Conservation (phyloP, 2,888 invertebrate species). For the Palloptera scutellata region DNA sequence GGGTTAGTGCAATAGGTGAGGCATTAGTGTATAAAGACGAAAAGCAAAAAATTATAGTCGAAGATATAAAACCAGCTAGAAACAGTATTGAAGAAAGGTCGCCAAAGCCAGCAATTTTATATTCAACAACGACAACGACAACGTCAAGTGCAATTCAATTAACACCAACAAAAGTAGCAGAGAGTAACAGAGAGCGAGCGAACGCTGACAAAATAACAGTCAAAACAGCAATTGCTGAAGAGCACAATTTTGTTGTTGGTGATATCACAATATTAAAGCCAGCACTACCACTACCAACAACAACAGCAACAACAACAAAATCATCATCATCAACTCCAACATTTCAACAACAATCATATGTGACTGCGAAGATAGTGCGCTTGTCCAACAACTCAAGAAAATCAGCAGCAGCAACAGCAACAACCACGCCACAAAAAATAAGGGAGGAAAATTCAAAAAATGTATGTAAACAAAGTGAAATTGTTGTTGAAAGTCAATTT, state of each 20-base stretch:
- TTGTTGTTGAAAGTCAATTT: not conserved
- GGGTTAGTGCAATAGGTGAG: conserved; percentile 31
- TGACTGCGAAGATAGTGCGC: conserved; percentile 40
- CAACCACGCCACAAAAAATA: conserved; percentile 22
- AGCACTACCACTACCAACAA: conserved; percentile 28
- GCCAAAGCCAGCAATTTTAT: conserved; percentile 30
- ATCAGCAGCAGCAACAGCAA: conserved; percentile 37
- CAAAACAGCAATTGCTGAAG: conserved; percentile 21
- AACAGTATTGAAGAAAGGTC: conserved; percentile 47
- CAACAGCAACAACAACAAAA: conserved; percentile 24
- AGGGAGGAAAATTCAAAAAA: not conserved
- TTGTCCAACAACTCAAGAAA: conserved; percentile 36
- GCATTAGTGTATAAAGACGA: conserved; percentile 33
- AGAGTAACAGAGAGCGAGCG: conserved; percentile 11
- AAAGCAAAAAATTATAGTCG: conserved; percentile 40
- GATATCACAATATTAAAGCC: conserved; percentile 36
- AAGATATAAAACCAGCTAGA: conserved; percentile 38
- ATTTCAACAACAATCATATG: conserved; percentile 38
- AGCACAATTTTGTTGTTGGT: conserved; percentile 33
- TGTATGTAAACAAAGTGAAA: conserved; percentile 7
- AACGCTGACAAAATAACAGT: conserved; percentile 25
- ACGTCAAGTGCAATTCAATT: conserved; percentile 31
- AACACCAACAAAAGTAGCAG: conserved; percentile 12
- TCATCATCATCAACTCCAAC: conserved; percentile 28
- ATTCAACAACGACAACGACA: conserved; percentile 33